Evolutionary conservation across 2,888 invertebrate species (phyloP).

Genomic region (Scaptomyza parva): DNA sequence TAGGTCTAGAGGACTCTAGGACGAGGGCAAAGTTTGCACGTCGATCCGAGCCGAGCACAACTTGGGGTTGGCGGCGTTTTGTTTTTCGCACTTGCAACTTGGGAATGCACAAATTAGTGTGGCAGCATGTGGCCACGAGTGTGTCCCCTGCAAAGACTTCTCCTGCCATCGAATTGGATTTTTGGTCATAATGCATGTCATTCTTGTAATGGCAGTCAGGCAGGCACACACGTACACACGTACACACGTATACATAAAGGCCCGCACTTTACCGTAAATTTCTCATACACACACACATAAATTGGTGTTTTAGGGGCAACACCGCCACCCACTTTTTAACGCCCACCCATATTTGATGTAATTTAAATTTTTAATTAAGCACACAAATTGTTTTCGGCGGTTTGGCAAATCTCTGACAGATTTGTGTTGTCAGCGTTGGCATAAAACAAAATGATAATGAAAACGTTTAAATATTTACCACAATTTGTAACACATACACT

Average conservation of each 20-base stretch:
- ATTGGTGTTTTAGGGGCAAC: slow-evolving; percentile 50
- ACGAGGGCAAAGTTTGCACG: slow-evolving; percentile 49
- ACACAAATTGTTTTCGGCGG: slow-evolving; percentile 76
- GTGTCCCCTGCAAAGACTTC: slow-evolving; percentile 7
- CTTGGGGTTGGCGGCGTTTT: slow-evolving; percentile 61
- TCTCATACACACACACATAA: slow-evolving; percentile 73
- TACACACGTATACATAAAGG: neutral
- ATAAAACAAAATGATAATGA: slow-evolving; percentile 70
- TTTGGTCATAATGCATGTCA: slow-evolving; percentile 72
- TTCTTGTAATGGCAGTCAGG: slow-evolving; percentile 67
- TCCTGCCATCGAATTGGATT: slow-evolving; percentile 11
- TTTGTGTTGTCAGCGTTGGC: slow-evolving; percentile 54
- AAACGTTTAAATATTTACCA: slow-evolving; percentile 78
- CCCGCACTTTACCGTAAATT: slow-evolving; percentile 51
- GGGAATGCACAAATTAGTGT: slow-evolving; percentile 78
- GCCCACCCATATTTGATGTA: slow-evolving; percentile 69
- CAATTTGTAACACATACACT: slow-evolving; percentile 61
- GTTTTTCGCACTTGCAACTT: slow-evolving; percentile 75
- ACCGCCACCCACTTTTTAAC: slow-evolving; percentile 3
- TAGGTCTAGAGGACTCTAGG: slow-evolving; percentile 14
- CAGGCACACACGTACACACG: neutral
- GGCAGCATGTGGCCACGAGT: slow-evolving; percentile 73
- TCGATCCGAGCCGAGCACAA: slow-evolving; percentile 38
- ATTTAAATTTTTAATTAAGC: slow-evolving; percentile 82
- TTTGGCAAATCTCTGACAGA: slow-evolving; percentile 74